A percentile compares a stretch with the other conserved stretches of the same genome.
Conservation (phyloP, 2,113 vertebrate species). For the Atractosteus spatula region DNA sequence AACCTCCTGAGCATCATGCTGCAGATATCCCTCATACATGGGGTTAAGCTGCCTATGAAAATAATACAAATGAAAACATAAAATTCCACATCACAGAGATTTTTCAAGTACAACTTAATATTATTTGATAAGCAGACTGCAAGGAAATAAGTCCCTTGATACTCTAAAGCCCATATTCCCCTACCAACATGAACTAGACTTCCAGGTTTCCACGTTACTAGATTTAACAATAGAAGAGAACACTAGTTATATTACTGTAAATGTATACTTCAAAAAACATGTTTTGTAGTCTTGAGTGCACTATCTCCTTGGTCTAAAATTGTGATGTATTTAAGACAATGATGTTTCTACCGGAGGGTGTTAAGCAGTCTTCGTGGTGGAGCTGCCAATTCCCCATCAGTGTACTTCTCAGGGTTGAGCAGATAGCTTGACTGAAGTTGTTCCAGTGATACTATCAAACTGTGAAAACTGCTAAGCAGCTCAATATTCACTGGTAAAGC, state of each 20-base stretch:
- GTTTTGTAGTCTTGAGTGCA: no score
- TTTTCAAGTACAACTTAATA: no score
- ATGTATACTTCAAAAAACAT: no score
- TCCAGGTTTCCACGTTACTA: no score
- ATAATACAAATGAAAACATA: conserved; percentile 1
- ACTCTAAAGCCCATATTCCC: no score
- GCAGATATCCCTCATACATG: conserved; percentile 96
- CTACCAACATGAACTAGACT: no score
- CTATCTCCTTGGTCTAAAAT: no score
- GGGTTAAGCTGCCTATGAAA: conserved; percentile 87
- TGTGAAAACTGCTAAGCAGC: conserved; percentile 85
- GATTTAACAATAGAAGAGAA: no score
- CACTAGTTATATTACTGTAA: no score
- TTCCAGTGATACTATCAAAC: conserved; percentile 85
- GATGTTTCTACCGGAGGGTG: conserved; percentile 78
- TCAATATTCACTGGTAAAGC: conserved; percentile 75
- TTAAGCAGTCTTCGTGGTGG: conserved; percentile 86
- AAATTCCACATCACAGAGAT: background rate
- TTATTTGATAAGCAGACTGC: no score
- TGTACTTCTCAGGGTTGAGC: conserved; percentile 82
- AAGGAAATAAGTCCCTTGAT: no score
- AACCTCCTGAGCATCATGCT: conserved; percentile 96
- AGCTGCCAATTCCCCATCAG: conserved; percentile 81
- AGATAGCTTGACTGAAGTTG: conserved; percentile 91
- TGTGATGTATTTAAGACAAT: no score